Percentiles rank a stretch among this genome's conserved stretches.
Evolutionary conservation across 2,888 invertebrate species (phyloP).

Genomic region (Ormyrus labotus): DNA sequence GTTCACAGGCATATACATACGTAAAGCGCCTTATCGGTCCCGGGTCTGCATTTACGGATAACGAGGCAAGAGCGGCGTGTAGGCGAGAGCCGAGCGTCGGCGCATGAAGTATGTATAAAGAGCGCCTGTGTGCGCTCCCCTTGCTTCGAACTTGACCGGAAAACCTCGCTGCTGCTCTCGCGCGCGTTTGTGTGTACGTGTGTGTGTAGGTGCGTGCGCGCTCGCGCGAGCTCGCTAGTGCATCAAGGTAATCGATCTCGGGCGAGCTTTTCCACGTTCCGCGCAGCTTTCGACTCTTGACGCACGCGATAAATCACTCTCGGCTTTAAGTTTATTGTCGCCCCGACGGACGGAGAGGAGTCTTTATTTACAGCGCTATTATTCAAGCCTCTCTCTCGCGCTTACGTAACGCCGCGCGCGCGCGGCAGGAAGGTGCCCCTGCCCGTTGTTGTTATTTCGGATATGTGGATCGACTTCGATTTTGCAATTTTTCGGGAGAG

Average conservation of each 20-base stretch:
- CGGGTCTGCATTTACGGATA: no score
- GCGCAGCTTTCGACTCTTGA: not conserved
- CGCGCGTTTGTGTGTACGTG: constrained; percentile 19
- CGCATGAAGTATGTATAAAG: constrained; percentile 3
- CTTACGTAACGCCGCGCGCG: not conserved
- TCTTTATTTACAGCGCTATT: constrained; percentile 37
- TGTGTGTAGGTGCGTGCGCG: no score
- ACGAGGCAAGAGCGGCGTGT: not conserved
- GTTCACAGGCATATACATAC: no score
- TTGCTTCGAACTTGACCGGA: constrained; percentile 53
- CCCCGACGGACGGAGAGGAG: not conserved
- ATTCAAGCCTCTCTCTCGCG: not conserved
- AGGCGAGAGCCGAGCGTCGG: not conserved
- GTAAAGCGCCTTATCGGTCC: no score
- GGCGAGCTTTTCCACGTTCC: constrained; percentile 26
- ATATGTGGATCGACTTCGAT: no score
- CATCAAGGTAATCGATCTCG: constrained; percentile 51
- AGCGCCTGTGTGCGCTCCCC: constrained; percentile 8
- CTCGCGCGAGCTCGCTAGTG: not conserved
- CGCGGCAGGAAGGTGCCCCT: not conserved
- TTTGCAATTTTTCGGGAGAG: no score
- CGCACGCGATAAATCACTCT: constrained; percentile 24
- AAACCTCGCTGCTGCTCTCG: constrained; percentile 62
- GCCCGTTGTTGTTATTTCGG: not conserved
- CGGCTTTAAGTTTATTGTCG: constrained; percentile 18